Conservation (phyloP, 2,113 vertebrate species). For the Callorhinus ursinus region DNA sequence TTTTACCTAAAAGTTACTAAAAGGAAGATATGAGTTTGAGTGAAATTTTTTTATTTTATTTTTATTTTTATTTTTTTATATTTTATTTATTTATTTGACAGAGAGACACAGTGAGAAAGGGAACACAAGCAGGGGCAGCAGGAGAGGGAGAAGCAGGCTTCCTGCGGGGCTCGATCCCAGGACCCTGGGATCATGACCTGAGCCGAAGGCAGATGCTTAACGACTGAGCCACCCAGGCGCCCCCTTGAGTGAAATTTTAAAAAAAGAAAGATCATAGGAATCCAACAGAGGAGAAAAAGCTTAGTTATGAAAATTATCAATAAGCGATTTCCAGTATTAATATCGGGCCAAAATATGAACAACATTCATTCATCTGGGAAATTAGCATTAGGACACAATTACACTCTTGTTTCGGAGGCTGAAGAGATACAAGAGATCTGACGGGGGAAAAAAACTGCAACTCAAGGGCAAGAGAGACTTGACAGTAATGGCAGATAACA, state of each 20-base stretch:
- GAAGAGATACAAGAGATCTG: slow-evolving; percentile 48
- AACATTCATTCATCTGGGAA: slow-evolving; percentile 54
- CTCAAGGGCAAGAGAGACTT: slow-evolving; percentile 52
- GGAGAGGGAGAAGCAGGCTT: no score
- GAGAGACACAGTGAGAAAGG: no score
- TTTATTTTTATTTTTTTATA: no score
- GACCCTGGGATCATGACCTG: no score
- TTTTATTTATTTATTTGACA: no score
- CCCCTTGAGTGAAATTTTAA: slow-evolving; percentile 39
- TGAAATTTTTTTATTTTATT: not conserved
- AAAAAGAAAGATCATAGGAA: not conserved
- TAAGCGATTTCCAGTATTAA: slow-evolving; percentile 45
- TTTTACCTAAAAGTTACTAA: slow-evolving; percentile 28
- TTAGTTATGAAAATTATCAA: slow-evolving; percentile 33
- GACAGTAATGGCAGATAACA: slow-evolving; percentile 62
- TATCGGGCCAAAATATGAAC: slow-evolving; percentile 10
- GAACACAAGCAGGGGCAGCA: no score
- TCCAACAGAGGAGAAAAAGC: not conserved
- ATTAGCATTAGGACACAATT: slow-evolving; percentile 57
- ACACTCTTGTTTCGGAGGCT: slow-evolving; percentile 58
- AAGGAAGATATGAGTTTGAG: not conserved
- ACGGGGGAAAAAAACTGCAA: not conserved
- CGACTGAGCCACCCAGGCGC: no score
- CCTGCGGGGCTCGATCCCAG: no score
- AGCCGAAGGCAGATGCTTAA: no score